These are phyloP conservation scores for Drosophila nikananu DNA, from an alignment of 1,140 invertebrate genomes.

Conservation along the genomic window DNA sequence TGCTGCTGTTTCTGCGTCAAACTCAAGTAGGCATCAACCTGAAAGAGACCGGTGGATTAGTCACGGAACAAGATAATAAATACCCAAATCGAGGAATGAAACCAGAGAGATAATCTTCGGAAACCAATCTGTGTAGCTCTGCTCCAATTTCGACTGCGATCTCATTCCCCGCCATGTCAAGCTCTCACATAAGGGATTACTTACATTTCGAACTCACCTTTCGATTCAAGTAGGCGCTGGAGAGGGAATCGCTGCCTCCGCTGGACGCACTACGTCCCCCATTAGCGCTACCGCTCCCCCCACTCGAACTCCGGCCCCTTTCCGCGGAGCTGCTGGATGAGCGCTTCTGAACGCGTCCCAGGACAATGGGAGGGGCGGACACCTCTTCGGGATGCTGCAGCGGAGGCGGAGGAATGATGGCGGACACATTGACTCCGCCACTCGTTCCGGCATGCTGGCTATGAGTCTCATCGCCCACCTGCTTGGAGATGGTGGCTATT, in stretches of 20 bases:
- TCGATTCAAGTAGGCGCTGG: conserved; percentile 79
- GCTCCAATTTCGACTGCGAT: conserved; percentile 33
- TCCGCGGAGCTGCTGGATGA: conserved; percentile 58
- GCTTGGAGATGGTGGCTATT: conserved; percentile 82
- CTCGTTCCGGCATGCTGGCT: conserved; percentile 22
- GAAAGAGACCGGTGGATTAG: conserved; percentile 23
- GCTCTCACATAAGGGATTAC: conserved; percentile 71
- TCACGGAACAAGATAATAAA: neutral
- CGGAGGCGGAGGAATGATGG: conserved; percentile 66
- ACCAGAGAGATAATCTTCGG: conserved; percentile 9
- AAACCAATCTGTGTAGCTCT: conserved; percentile 20
- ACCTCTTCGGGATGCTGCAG: conserved; percentile 75
- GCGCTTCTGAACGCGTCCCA: conserved; percentile 76
- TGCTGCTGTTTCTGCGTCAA: conserved; percentile 81
- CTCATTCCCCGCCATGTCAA: conserved; percentile 50
- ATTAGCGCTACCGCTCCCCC: conserved; percentile 31
- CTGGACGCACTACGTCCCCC: conserved; percentile 44
- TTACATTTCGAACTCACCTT: conserved; percentile 85
- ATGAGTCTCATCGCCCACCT: conserved; percentile 76
- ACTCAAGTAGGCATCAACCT: conserved; percentile 83
- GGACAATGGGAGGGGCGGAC: conserved; percentile 68
- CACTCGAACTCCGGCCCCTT: conserved; percentile 23
- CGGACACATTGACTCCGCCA: conserved; percentile 53
- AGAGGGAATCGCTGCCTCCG: conserved; percentile 62
- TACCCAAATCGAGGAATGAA: conserved; percentile 40